Conservation (phyloP, 2,888 invertebrate genomes). For the Caenorhabditis zanzibari region DNA sequence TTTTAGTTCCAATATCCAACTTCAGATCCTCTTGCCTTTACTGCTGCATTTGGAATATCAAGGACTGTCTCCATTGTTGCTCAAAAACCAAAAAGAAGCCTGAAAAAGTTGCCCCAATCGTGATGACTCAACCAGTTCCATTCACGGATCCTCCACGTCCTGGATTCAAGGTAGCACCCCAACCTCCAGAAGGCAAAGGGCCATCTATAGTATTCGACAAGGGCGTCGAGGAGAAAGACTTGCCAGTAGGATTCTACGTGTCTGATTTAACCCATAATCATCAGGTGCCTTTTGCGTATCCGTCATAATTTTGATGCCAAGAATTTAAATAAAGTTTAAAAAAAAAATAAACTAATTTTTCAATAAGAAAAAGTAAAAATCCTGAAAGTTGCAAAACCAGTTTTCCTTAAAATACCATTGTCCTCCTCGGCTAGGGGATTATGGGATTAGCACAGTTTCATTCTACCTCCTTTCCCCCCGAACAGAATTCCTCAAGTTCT, state of each 20-base stretch:
- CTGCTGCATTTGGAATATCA: too few species aligned
- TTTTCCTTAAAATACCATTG: constrained; percentile 7
- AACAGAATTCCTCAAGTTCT: not conserved
- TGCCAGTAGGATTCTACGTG: constrained; percentile 37
- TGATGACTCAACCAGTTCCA: constrained; percentile 21
- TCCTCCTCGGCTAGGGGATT: constrained; percentile 23
- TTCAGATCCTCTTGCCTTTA: not conserved
- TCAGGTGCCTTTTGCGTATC: not conserved
- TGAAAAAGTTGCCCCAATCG: not conserved
- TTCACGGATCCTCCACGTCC: constrained; percentile 34
- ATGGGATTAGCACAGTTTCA: constrained; percentile 60
- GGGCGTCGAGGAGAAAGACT: constrained; percentile 10
- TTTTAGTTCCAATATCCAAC: not conserved
- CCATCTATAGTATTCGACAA: constrained; percentile 43
- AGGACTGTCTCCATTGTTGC: constrained; percentile 18
- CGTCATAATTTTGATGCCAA: not conserved
- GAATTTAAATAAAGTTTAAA: too few species aligned
- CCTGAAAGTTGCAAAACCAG: constrained; percentile 9
- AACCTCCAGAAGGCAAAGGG: constrained; percentile 43
- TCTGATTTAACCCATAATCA: constrained; percentile 23
- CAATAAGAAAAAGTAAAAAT: not conserved
- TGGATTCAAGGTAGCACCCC: constrained; percentile 40
- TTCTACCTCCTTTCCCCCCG: not conserved
- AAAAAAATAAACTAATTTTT: not conserved
- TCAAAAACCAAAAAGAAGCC: not conserved